Evolutionary conservation across 2,113 vertebrate species (phyloP), one percentile per base, ranked within the genome.

Genomic region (Protobothrops flavoviridis): DNA sequence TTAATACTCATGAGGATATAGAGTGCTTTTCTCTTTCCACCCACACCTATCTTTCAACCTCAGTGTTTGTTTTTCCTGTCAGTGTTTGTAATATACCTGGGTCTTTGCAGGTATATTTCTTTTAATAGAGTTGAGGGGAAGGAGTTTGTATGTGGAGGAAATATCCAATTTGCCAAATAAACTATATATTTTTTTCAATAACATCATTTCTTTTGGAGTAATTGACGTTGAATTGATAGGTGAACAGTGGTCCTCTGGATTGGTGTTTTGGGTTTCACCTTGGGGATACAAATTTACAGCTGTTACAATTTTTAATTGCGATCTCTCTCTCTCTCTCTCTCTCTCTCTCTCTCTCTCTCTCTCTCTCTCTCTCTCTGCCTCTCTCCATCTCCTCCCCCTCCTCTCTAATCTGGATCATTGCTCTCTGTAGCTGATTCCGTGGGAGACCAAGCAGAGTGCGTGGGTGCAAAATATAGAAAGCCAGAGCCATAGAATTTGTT

Each of bases 401-500:
- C 96, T 97, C 95, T 97, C 96, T 97, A 97, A 97, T 97, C 97
- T 93, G 95, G 97, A 97, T 97, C 96, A 95, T 95, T 97, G 97
- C 97, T 98, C 97, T 97, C 97, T 97, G 97, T 97, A 98, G 97
- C 97, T 98, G 98, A 97, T 98, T 98, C 98, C 98, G 98, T 98
- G 98, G 98, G 98, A 98, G 98, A 98, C 96, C 97, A 97, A 98
- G 98, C 98, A 98, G 98, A 97, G 97, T 98, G 98, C 98, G 98
- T 99, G 98, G 98, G 98, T 97, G 97, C 98, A 97, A 96, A 97
- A 98, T 97, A 97, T 97, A 98, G 97, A 97, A 97, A 97, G 96
- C 96, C 97, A 96, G 97, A 97, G 97, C 97, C 95, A 97, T 97
- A 98, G 97, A 97, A 97, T 97, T 97, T 97, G 96, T 97, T 98